Conservation (phyloP, 2,113 vertebrate genomes). For the Sigmodon hispidus region DNA sequence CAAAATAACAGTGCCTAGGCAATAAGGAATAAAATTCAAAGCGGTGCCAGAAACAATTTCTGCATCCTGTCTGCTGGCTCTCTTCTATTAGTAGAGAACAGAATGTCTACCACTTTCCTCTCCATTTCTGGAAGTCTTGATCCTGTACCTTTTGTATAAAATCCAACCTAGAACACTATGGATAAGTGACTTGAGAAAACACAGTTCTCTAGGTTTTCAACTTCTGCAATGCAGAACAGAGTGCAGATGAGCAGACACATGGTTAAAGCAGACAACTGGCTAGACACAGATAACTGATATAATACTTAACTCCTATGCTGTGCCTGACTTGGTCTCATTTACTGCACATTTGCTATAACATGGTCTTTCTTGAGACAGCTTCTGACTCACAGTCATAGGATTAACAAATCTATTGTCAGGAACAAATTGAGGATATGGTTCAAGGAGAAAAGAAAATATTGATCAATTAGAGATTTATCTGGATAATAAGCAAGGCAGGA, state of each 20-base stretch:
- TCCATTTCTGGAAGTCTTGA: not conserved
- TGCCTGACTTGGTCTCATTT: not conserved
- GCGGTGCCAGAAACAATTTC: not conserved
- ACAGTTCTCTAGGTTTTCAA: not conserved
- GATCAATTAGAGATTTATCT: not conserved
- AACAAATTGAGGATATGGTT: not conserved
- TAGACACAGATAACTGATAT: not conserved
- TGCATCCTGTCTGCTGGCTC: not conserved
- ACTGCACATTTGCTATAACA: not conserved
- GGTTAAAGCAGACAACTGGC: not conserved
- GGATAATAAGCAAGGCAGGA: not conserved
- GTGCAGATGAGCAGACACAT: not conserved
- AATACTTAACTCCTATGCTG: not conserved
- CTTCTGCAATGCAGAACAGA: not conserved
- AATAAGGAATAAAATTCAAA: not conserved
- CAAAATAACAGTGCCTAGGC: not conserved
- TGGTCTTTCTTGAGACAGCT: not conserved
- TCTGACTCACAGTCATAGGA: not conserved
- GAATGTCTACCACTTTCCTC: not conserved
- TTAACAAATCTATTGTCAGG: conserved; percentile 1
- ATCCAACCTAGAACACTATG: conserved; percentile 3
- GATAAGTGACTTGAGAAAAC: conserved; percentile 3
- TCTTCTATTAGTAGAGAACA: not conserved
- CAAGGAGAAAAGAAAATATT: not conserved
- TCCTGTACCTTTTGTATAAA: conserved; percentile 1